Base-by-base conservation (phyloP, 1,140 invertebrate species). In the Oscheius sp. region DNA sequence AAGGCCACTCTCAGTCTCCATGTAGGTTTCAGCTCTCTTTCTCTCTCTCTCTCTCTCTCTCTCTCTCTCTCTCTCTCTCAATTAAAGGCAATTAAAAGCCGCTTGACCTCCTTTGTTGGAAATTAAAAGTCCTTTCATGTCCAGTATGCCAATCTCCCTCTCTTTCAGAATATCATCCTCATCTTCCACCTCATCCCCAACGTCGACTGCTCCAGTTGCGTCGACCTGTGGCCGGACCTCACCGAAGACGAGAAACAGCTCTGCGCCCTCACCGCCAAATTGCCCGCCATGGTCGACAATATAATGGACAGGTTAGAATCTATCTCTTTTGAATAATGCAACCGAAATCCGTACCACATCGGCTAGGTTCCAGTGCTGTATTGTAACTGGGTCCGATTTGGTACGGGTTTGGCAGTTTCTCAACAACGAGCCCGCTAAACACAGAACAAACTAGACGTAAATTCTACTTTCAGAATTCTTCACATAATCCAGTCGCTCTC, bases 241-340 rank as follows among this genome's bases (percentile, higher is more conserved):
- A 34, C 59, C 13, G 59, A 63, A 7, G 59, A 63, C 29, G 59
- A 63, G 59, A 31, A 63, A 18, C 7, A 13, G 7, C 59, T 63
- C 13, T 34, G 28, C 29, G 23, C 26, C 23, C 18, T 63, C 23
- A 34, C 59, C 3, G 34, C 4, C n/a, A 20, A 31, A 7, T 31
- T 63, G 15, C 28, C 28, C 3, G 29, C 18, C 26, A 4, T 63
- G 18, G 34, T 26, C 26, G 29, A 34, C 18, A 4, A 36, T 63
- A 34, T 63, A 29, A 4, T 63, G 59, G 59, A 63, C 13, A 63
- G 34, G 52, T 58, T 10, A 58, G 42, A n/a, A 45, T 45, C 42
- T 45, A 13, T 45, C 13, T 13, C 20, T 20, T 45, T 45, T 45
- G 42, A 45, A n/a, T n/a, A n/a, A n/a, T n/a, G n/a, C n/a, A n/a